These are phyloP conservation scores for Melopsittacus undulatus DNA, from an alignment of 2,797 vertebrate genomes.

Conservation along the genomic window DNA sequence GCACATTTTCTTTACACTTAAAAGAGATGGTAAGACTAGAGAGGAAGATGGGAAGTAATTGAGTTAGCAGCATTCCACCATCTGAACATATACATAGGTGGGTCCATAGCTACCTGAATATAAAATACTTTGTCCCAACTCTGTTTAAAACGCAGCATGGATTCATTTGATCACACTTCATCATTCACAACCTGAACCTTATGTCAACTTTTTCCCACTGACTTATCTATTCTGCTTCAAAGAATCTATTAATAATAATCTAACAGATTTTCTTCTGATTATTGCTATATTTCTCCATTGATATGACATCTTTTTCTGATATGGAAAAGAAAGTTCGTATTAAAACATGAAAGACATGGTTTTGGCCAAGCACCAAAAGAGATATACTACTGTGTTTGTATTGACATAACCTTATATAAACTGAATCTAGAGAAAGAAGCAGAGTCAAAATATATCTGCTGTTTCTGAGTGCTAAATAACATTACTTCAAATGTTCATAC, in stretches of 20 bases:
- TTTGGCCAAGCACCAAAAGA: not conserved
- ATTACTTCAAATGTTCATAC: not conserved
- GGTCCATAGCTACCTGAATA: not conserved
- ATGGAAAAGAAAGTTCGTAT: not conserved
- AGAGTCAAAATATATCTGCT: not conserved
- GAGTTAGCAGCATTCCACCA: not conserved
- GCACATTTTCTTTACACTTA: not conserved
- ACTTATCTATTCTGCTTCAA: conserved; percentile 13
- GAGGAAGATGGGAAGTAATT: not conserved
- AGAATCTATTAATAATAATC: conserved; percentile 10
- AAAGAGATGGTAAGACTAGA: not conserved
- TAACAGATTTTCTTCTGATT: conserved; percentile 6
- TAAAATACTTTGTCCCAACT: not conserved
- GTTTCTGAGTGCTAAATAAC: not conserved
- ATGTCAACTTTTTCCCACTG: not conserved
- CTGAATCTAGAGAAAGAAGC: not conserved
- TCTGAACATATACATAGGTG: not conserved
- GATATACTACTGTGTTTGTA: not conserved
- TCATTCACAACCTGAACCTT: not conserved
- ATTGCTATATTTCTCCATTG: not conserved
- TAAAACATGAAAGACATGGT: not conserved
- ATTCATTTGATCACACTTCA: not conserved
- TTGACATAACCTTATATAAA: not conserved
- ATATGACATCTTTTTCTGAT: not conserved
- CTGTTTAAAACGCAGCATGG: not conserved